phyloP scores from a whole-genome alignment of 2,113 vertebrate species.

The Thermophis baileyi region DNA sequence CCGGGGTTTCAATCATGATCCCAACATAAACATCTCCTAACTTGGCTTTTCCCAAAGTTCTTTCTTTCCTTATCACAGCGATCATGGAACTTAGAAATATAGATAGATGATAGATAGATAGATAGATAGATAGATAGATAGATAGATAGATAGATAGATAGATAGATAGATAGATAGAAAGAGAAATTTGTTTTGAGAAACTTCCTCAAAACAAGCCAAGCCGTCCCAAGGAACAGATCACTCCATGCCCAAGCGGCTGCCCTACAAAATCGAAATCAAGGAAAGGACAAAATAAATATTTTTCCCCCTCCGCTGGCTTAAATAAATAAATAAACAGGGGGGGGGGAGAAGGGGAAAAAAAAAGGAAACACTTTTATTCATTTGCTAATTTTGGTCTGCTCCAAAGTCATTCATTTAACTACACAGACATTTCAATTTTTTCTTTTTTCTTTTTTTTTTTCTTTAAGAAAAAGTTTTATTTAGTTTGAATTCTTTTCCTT shows the following conservation, averaged over 20 bases:
- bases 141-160: too few species aligned
- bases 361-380: slow-evolving; percentile 58
- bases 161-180: too few species aligned
- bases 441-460: not conserved
- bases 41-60: slow-evolving; percentile 47
- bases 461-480: slow-evolving; percentile 30
- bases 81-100: slow-evolving; percentile 53
- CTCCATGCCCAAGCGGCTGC: slow-evolving; percentile 42
- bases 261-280: slow-evolving; percentile 40
- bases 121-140: too few species aligned
- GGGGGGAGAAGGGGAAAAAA: rapidly evolving
- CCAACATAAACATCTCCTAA: slow-evolving; percentile 34
- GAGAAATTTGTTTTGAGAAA: slow-evolving; percentile 54
- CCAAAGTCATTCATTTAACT: slow-evolving; percentile 51
- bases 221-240: slow-evolving; percentile 42
- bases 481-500: too few species aligned
- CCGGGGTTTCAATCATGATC: not conserved
- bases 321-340: not conserved
- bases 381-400: slow-evolving; percentile 59
- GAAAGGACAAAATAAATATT: slow-evolving; percentile 39
- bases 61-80: slow-evolving; percentile 49
- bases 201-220: slow-evolving; percentile 53
- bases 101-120: too few species aligned
- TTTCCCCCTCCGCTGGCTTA: slow-evolving; percentile 53
- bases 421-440: slow-evolving; percentile 28